Percentiles rank a stretch among this genome's conserved stretches.
Evolutionary conservation across 2,797 vertebrate species (phyloP).

Genomic region (Phrynocephalus guinanensis): DNA sequence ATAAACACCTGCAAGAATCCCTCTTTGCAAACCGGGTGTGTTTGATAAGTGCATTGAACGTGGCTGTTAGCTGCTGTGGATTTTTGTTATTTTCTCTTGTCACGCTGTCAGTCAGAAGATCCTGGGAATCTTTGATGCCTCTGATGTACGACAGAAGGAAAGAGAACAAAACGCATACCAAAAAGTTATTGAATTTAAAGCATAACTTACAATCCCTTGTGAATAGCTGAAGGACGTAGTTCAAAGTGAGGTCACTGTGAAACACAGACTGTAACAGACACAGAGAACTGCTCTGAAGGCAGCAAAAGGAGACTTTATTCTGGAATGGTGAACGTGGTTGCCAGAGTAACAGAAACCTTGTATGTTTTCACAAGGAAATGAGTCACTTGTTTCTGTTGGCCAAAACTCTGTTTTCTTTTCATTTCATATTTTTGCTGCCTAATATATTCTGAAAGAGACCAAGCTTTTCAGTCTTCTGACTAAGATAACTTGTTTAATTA

Average conservation of each 20-base stretch:
- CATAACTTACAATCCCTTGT: slow-evolving; percentile 61
- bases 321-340: slow-evolving; percentile 79
- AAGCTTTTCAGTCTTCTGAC: slow-evolving; percentile 73
- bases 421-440: slow-evolving; percentile 85
- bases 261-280: slow-evolving; percentile 77
- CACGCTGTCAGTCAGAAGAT: slow-evolving; percentile 33
- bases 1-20: not conserved
- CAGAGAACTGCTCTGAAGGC: slow-evolving; percentile 76
- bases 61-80: not conserved
- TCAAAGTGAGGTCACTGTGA: slow-evolving; percentile 80
- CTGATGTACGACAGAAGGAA: slow-evolving; percentile 41
- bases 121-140: slow-evolving; percentile 35
- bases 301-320: slow-evolving; percentile 73
- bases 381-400: slow-evolving; percentile 87
- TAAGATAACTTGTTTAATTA: slow-evolving; percentile 79
- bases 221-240: slow-evolving; percentile 76
- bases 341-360: slow-evolving; percentile 83
- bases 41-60: slow-evolving; percentile 47
- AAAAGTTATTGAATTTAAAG: slow-evolving; percentile 69
- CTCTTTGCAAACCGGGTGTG: slow-evolving; percentile 42
- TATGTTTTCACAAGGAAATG: slow-evolving; percentile 86
- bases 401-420: slow-evolving; percentile 81
- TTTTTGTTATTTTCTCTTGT: slow-evolving; percentile 3
- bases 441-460: slow-evolving; percentile 78
- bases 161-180: slow-evolving; percentile 38